phyloP scores from a whole-genome alignment of 1,140 invertebrate genomes.

The Drosophila biarmipes region DNA sequence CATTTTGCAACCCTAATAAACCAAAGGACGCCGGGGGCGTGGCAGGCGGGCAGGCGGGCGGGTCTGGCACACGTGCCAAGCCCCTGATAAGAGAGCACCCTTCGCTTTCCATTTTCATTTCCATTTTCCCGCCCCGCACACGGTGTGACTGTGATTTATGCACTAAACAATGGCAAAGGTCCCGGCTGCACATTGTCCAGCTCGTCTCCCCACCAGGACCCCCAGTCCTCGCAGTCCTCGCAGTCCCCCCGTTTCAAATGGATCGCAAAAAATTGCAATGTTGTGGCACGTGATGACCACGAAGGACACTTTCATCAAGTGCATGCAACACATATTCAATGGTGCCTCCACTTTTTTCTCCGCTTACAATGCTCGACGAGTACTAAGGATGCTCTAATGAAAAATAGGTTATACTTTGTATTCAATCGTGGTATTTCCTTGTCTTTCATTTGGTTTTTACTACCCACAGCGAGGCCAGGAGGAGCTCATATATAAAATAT shows the following conservation, averaged over 20 bases:
- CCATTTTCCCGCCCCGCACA: neutral
- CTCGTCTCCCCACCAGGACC: neutral
- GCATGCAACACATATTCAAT: conserved; percentile 9
- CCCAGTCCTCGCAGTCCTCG: too few relatives aligned
- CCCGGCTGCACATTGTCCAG: conserved; percentile 17
- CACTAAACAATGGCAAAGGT: conserved; percentile 66
- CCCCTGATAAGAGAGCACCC: conserved; percentile 56
- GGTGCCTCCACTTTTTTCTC: neutral
- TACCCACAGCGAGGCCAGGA: too few relatives aligned
- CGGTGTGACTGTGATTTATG: conserved; percentile 72
- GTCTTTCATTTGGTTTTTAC: too few relatives aligned
- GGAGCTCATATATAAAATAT: too few relatives aligned
- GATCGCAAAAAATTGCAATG: conserved; percentile 32
- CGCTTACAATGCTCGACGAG: neutral
- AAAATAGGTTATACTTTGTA: neutral
- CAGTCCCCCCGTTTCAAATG: neutral
- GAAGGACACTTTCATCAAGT: conserved; percentile 56
- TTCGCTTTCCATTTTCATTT: conserved; percentile 3
- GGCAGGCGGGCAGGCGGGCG: neutral
- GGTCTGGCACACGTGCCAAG: conserved; percentile 63
- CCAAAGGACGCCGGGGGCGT: conserved; percentile 19
- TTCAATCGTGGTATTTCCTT: neutral
- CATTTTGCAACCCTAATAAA: conserved; percentile 79
- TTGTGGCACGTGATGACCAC: conserved; percentile 52
- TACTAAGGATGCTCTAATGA: too few relatives aligned